Conservation (phyloP, 2,113 vertebrate genomes). For the Glareola pratincola region DNA sequence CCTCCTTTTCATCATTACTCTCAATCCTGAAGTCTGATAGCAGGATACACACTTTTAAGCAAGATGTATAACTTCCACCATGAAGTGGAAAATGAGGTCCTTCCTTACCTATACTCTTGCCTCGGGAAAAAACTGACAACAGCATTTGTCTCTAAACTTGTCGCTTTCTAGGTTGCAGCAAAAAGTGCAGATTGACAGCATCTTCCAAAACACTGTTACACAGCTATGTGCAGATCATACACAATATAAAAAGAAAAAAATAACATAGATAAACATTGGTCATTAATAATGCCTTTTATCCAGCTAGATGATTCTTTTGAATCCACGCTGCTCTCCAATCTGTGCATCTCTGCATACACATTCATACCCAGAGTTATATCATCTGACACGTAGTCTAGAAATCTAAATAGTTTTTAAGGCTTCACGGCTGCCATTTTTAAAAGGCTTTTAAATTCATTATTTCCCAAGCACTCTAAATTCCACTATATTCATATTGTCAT, state of each 20-base stretch:
- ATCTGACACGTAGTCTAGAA: neutral
- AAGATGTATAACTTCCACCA: neutral
- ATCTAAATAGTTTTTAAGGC: neutral
- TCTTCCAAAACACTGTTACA: neutral
- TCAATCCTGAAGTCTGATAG: neutral
- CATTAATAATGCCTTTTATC: neutral
- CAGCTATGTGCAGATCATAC: neutral
- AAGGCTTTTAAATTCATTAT: slow-evolving; percentile 37
- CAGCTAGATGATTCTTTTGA: neutral
- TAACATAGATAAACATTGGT: neutral
- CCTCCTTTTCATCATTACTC: neutral
- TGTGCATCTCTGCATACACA: neutral
- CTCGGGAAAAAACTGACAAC: neutral
- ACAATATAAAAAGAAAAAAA: neutral
- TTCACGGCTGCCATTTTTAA: neutral
- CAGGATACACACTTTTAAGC: neutral
- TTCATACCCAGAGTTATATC: neutral
- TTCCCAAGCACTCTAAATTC: slow-evolving; percentile 41
- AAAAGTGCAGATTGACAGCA: neutral
- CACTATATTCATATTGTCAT: slow-evolving; percentile 25
- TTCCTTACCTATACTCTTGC: neutral
- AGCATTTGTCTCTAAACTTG: slow-evolving; percentile 3
- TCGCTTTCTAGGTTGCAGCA: neutral
- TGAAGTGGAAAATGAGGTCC: neutral
- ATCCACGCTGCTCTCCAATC: neutral